Conservation (phyloP, 2,888 invertebrate genomes). For the Nebria salina region DNA sequence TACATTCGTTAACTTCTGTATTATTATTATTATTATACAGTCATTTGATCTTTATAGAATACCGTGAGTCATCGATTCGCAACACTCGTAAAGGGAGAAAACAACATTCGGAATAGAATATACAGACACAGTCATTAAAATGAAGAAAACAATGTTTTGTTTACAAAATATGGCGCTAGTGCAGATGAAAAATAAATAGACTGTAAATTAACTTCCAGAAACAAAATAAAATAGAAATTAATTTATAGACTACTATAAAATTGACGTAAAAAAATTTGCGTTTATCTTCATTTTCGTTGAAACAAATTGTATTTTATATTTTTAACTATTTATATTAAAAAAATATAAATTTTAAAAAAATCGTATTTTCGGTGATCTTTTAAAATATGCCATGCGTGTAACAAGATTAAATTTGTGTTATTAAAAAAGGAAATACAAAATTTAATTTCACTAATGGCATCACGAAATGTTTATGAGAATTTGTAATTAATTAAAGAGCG, state of each 20-base stretch:
- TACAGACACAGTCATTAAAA: background rate
- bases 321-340: no score
- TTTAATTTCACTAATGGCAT: background rate
- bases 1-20: background rate
- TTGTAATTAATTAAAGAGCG: background rate
- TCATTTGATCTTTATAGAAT: background rate
- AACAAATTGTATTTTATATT: no score
- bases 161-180: background rate
- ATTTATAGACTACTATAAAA: background rate
- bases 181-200: background rate
- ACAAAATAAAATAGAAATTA: no score
- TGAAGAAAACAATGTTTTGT: background rate
- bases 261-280: background rate
- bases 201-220: background rate
- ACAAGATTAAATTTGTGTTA: background rate
- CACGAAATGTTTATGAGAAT: background rate
- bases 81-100: background rate
- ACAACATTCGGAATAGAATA: background rate
- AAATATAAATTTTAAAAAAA: no score
- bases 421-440: background rate
- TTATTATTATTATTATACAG: background rate
- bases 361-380: no score
- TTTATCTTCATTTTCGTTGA: background rate
- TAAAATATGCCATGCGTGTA: no score
- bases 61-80: background rate